Conservation (phyloP, 2,797 vertebrate genomes). For the Amblyopsis hoosieri region DNA sequence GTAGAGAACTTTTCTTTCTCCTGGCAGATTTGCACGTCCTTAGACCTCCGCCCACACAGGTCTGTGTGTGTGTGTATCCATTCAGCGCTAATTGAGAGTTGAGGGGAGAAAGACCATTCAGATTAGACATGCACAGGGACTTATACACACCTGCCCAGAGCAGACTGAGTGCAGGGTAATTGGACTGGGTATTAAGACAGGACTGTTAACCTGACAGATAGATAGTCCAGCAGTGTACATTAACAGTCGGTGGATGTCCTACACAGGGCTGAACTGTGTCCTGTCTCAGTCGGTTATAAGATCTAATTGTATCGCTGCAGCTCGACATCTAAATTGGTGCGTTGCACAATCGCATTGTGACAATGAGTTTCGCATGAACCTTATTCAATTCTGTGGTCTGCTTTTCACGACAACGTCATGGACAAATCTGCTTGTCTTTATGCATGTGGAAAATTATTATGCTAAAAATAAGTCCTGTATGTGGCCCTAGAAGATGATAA, state of each 20-base stretch:
- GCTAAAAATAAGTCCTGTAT: no score
- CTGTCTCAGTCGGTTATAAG: not conserved
- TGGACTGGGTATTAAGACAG: not conserved
- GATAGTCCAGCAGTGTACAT: not conserved
- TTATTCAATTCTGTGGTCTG: no score
- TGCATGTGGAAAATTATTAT: no score
- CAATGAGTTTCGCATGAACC: not conserved
- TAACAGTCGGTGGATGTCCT: not conserved
- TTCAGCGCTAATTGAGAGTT: conserved; percentile 37
- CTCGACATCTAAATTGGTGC: not conserved
- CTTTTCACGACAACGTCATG: no score
- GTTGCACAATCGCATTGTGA: not conserved
- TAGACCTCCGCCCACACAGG: not conserved
- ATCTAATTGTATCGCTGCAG: not conserved
- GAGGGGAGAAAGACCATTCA: conserved; percentile 12
- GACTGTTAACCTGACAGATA: not conserved
- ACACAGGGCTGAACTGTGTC: not conserved
- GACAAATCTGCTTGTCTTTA: no score
- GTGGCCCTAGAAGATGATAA: no score
- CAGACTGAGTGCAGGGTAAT: not conserved
- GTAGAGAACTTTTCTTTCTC: conserved; percentile 3
- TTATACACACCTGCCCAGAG: not conserved
- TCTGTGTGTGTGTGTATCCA: conserved; percentile 10
- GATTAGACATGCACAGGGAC: not conserved
- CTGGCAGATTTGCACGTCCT: conserved; percentile 16